Conservation (phyloP, 2,113 vertebrate species). For the Butorides virescens region DNA sequence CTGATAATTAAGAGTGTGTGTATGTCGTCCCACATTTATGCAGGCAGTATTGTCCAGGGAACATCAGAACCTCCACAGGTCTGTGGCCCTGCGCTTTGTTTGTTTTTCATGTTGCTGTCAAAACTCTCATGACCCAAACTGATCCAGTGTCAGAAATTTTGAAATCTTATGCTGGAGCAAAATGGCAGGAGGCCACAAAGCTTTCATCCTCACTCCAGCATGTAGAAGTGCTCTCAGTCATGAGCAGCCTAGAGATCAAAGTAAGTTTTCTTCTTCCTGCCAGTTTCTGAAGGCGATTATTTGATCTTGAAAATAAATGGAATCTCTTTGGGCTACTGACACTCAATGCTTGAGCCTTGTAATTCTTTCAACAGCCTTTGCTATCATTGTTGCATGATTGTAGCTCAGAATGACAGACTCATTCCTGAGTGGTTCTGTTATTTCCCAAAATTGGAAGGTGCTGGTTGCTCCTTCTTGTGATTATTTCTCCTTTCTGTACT, state of each 20-base stretch:
- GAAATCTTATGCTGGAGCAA: not conserved
- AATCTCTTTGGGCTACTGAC: not conserved
- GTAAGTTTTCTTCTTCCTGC: not conserved
- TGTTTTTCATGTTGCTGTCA: not conserved
- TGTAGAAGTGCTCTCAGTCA: not conserved
- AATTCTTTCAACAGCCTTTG: not conserved
- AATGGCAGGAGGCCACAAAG: not conserved
- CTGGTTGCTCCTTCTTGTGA: not conserved
- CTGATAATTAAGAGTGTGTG: not conserved
- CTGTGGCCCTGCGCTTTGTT: not conserved
- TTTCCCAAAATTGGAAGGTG: not conserved
- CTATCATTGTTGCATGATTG: not conserved
- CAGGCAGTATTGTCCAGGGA: not conserved
- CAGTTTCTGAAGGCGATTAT: not conserved
- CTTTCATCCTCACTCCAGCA: not conserved
- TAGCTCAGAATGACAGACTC: not conserved
- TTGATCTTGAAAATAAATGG: not conserved
- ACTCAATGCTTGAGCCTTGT: not conserved
- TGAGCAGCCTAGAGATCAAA: not conserved
- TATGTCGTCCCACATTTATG: accelerated
- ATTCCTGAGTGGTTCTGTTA: not conserved
- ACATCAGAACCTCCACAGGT: not conserved
- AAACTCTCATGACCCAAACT: not conserved
- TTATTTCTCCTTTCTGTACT: not conserved
- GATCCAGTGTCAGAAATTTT: not conserved